phyloP scores from a whole-genome alignment of 2,797 vertebrate species.

The Falco biarmicus region DNA sequence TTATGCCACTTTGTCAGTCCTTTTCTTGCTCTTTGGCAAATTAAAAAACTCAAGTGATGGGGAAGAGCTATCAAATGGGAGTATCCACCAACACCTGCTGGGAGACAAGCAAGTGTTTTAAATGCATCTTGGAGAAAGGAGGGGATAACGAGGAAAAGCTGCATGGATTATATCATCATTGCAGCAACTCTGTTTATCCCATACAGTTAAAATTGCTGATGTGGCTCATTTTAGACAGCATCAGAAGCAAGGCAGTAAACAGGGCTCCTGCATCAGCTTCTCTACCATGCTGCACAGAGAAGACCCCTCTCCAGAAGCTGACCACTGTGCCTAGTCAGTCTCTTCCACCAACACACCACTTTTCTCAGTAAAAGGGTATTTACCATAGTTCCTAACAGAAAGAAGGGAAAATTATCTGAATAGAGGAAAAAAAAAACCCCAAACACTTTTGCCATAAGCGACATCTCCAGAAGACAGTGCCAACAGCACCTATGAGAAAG shows the following conservation, averaged over 20 bases:
- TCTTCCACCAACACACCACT: not conserved
- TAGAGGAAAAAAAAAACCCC: accelerated
- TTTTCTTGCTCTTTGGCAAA: not conserved
- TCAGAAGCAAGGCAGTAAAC: not conserved
- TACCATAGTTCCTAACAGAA: not conserved
- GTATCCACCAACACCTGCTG: not conserved
- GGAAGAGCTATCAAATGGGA: not conserved
- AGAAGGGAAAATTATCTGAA: not conserved
- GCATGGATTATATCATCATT: not conserved
- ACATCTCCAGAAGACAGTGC: not conserved
- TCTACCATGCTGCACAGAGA: not conserved
- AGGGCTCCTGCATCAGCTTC: not conserved
- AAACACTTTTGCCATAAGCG: not conserved
- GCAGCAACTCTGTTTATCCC: not conserved
- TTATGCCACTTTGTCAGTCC: not conserved
- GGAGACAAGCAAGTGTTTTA: not conserved
- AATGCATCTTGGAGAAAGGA: not conserved
- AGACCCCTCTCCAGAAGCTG: not conserved
- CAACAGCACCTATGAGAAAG: not conserved
- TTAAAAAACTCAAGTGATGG: not conserved
- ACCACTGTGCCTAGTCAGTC: not conserved
- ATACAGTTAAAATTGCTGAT: not conserved
- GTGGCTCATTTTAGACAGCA: not conserved
- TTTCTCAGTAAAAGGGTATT: not conserved
- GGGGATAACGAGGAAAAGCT: not conserved